phyloP scores from a whole-genome alignment of 1,140 invertebrate species.

The Oryctes rhinoceros region DNA sequence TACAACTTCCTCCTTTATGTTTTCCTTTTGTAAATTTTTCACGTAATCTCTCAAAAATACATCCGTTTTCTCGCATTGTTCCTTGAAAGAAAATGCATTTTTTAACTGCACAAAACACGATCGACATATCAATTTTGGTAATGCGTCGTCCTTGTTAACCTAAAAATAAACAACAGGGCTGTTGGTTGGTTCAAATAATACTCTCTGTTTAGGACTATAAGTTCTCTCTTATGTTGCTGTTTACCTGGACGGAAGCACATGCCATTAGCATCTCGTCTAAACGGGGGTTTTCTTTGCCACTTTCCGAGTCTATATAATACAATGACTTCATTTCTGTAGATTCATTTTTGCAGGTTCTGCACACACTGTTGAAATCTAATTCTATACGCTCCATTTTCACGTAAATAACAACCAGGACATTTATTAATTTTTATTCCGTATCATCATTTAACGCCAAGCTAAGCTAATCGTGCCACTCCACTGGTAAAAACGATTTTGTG shows the following conservation, averaged over 20 bases:
- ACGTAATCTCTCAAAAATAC: conserved; percentile 51
- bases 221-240: neutral
- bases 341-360: conserved; percentile 54
- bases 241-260: conserved; percentile 58
- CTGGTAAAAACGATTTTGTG: neutral
- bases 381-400: neutral
- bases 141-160: conserved; percentile 53
- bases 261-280: conserved; percentile 61
- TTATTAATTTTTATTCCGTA: neutral
- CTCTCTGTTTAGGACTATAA: neutral
- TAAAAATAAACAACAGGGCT: conserved; percentile 38
- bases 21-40: conserved; percentile 53
- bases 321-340: conserved; percentile 52
- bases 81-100: conserved; percentile 55
- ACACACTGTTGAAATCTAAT: conserved; percentile 48
- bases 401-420: neutral
- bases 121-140: conserved; percentile 55
- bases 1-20: conserved; percentile 50
- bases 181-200: too few species aligned
- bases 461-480: conserved; percentile 27
- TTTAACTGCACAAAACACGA: conserved; percentile 54
- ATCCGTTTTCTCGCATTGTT: conserved; percentile 55
- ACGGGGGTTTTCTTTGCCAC: conserved; percentile 47
- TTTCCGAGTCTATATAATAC: conserved; percentile 49
- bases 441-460: neutral